These are phyloP conservation scores for Pteropus rufus DNA, from an alignment of 2,797 vertebrate genomes.

Conservation along the genomic window DNA sequence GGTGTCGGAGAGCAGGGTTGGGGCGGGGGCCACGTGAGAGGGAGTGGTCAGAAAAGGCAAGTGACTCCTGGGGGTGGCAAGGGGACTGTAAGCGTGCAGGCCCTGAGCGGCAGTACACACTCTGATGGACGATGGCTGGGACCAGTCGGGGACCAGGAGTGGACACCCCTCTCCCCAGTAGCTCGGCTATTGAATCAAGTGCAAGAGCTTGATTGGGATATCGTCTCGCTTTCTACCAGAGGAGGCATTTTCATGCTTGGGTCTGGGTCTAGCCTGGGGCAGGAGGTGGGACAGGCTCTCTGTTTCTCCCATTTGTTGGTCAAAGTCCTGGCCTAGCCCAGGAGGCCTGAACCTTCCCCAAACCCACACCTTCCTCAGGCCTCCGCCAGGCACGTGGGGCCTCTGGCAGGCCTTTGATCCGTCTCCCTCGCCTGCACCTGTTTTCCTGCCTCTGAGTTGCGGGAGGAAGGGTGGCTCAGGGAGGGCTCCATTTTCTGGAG, in stretches of 20 bases:
- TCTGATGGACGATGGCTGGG: too few species aligned
- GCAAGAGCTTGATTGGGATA: fast-evolving
- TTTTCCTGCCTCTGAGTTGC: background rate
- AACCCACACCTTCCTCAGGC: background rate
- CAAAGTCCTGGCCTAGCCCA: background rate
- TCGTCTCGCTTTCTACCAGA: background rate
- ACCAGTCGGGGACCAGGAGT: background rate
- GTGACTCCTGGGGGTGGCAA: background rate
- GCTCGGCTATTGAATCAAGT: background rate
- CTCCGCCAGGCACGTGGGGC: fast-evolving
- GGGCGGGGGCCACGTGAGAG: fast-evolving
- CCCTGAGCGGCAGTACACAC: fast-evolving
- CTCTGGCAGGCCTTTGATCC: background rate
- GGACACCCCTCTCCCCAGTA: fast-evolving
- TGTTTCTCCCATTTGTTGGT: background rate
- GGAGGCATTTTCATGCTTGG: too few species aligned
- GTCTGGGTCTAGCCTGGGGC: background rate
- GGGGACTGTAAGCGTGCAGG: fast-evolving
- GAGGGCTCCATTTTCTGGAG: background rate
- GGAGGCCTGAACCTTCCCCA: background rate
- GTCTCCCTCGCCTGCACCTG: background rate
- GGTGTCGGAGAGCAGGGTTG: fast-evolving
- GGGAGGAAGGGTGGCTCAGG: fast-evolving
- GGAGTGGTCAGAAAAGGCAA: background rate
- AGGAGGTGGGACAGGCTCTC: fast-evolving